Conservation (phyloP, 1,140 invertebrate genomes). For the Plectus sambesii region DNA sequence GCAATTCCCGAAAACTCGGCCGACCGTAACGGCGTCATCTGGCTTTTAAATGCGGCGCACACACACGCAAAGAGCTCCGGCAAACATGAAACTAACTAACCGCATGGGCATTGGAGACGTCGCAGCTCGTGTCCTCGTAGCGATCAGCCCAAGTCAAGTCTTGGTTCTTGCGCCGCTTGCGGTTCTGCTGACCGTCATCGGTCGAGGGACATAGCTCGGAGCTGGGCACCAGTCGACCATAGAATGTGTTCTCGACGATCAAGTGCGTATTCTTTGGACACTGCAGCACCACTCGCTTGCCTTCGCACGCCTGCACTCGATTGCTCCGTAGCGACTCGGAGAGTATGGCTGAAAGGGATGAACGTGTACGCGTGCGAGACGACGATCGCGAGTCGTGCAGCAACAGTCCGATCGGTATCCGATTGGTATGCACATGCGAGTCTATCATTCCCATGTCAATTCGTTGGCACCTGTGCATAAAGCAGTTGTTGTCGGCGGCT, state of each 20-base stretch:
- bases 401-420: no score
- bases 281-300: constrained; percentile 28
- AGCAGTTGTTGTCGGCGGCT: no score
- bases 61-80: not conserved
- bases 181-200: not conserved
- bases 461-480: no score
- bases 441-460: no score
- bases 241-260: constrained; percentile 27
- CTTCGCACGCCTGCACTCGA: constrained; percentile 30
- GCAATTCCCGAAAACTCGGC: no score
- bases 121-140: constrained; percentile 33
- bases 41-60: no score
- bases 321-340: constrained; percentile 28
- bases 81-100: constrained; percentile 19
- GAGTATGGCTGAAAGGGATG: constrained; percentile 31
- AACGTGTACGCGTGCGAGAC: no score
- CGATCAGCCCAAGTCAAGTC: no score
- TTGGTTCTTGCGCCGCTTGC: no score
- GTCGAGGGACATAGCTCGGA: constrained; percentile 25
- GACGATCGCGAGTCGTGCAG: no score
- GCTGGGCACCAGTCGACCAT: constrained; percentile 32
- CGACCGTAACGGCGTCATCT: no score
- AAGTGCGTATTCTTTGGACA: constrained; percentile 35
- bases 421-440: no score
- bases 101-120: constrained; percentile 26